Base-by-base conservation (phyloP, 2,113 vertebrate species). In the Etheostoma spectabile region DNA sequence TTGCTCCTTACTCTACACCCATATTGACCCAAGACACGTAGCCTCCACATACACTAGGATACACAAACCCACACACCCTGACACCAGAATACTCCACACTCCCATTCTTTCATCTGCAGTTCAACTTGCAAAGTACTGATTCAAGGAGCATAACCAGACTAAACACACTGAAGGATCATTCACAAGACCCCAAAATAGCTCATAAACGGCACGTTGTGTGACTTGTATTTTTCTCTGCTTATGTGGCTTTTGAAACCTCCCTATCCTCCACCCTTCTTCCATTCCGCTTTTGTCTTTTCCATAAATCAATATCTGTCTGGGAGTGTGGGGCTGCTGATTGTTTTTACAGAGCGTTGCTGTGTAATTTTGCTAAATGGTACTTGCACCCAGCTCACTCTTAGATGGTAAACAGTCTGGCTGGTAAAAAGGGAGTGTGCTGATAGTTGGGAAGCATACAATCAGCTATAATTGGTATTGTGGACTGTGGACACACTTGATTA, bases 291-390 rank as follows among this genome's bases (percentile, higher is more conserved):
- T 90, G 89, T 87, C 79, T 87, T 87, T 75, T 82, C 85, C 84
- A 88, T 91, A 84, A 91, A 91, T 93, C 93, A 93, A 84, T 93
- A 90, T 86, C 83, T 84, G 82, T 91, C 85, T 78, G 86, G 57
- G 76, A 73, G 86, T 87, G 90, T 79, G 89, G 76, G 82, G 86
- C 82, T 83, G 82, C 77, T 92, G 90, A 93, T 92, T 94, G 90
- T 93, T 93, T 94, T 92, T 88, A 83, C 91, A 88, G 86, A 77
- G 73, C 69, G 73, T 88, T 83, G 89, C 91, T 90, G 93, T 95
- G 89, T 94, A 94, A 95, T 95, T 95, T 93, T 74, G 83, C 85
- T 94, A 94, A 95, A 94, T 90, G 70, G 80, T 64, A 90, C 86
- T 84, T 90, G 67, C 86, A 84, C 77, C 74, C 70, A 73, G 78